Evolutionary conservation across 1,140 invertebrate genomes (phyloP), one percentile per base, ranked within the genome.

Genomic region (Drosophila repleta): DNA sequence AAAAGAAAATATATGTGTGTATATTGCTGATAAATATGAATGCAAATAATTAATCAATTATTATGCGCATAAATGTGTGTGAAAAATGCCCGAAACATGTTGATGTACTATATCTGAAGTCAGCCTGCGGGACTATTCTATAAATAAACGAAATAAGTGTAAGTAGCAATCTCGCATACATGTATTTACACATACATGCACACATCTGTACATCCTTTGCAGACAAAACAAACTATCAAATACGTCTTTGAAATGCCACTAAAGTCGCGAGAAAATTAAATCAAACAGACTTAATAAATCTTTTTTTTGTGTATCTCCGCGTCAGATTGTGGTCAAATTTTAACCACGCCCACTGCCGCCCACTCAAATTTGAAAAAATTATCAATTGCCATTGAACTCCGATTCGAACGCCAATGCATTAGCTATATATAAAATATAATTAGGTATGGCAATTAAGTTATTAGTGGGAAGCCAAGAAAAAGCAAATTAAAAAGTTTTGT

Each of bases 131-230:
- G 32, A 65, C 20, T 43, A 32, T 65, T 52, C 55, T 60, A 67
- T 51, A 49, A 70, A 57, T 51, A 43, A 64, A 8, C 46, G 10
- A 21, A 24, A 49, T 57, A 65, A 24, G 62, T 17, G 68, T 66
- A 71, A 13, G 68, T 71, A 66, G 2, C n/a, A n/a, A n/a, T n/a
- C n/a, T 43, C 32, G 4, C 15, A 43, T 15, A 43, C 39, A 6
- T n/a, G n/a, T 43, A 15, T 32, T 32, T 11, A 35, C 10, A 35
- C 11, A 11, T 2, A 35, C 10, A 35, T 35, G 11, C 32, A 43
- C 15, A 35, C n/a, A n/a, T n/a, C n/a, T n/a, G n/a, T 35, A 20
- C 49, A 11, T 21, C 18, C 18, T 45, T 13, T 41, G 15, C 32
- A 41, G 39, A 18, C 20, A 57, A 26, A 57, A 43, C 51, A 71